phyloP scores from a whole-genome alignment of 2,888 invertebrate genomes.

The Caenorhabditis sp. region DNA sequence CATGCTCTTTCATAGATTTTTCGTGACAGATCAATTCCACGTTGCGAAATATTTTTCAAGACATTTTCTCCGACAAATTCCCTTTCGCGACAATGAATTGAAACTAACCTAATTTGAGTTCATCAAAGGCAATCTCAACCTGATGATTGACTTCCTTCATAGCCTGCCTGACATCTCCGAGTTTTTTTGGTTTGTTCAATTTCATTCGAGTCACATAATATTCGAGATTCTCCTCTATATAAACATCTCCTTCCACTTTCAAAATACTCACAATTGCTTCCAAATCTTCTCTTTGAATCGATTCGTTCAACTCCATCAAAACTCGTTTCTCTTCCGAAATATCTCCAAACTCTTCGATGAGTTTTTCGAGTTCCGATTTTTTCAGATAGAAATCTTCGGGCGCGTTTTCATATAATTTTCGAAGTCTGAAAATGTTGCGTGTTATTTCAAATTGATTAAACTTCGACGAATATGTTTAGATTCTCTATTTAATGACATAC shows the following conservation, averaged over 20 bases:
- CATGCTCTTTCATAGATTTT: too few species aligned
- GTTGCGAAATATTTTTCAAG: too few species aligned
- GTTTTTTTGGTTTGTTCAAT: background rate
- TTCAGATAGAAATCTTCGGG: conserved; percentile 38
- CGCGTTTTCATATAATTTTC: conserved; percentile 35
- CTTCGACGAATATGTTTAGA: background rate
- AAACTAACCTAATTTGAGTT: conserved; percentile 7
- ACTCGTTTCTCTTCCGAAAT: conserved; percentile 36
- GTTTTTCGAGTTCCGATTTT: conserved; percentile 30
- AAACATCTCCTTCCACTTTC: conserved; percentile 18
- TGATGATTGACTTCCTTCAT: conserved; percentile 4
- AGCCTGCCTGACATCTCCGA: conserved; percentile 4
- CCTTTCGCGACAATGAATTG: too few species aligned
- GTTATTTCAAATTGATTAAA: too few species aligned
- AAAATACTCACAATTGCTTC: conserved; percentile 31
- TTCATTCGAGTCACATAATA: conserved; percentile 23
- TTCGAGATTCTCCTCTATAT: conserved; percentile 39
- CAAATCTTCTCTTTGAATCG: conserved; percentile 15
- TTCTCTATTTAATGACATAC: conserved; percentile 8
- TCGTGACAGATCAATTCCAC: too few species aligned
- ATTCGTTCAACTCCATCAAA: conserved; percentile 32
- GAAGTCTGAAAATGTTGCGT: conserved; percentile 39
- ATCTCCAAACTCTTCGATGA: conserved; percentile 42
- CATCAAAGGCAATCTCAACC: conserved; percentile 3
- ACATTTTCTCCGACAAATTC: too few species aligned